Evolutionary conservation across 1,140 invertebrate genomes (phyloP).

Genomic region (Apis florea): DNA sequence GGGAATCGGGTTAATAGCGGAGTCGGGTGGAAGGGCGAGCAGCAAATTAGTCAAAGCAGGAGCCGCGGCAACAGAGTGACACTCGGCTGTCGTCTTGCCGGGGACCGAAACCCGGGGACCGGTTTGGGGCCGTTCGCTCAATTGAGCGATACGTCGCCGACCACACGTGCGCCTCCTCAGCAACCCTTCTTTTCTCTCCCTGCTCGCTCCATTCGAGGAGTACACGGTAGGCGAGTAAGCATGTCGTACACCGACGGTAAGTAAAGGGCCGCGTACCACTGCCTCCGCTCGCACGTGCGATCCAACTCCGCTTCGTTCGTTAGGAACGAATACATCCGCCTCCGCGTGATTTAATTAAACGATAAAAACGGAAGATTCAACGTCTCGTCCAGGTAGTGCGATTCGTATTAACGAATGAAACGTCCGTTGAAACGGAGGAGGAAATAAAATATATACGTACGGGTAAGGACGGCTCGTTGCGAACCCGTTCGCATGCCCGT

Average conservation of each 20-base stretch:
- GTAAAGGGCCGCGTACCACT: conserved; percentile 36
- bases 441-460: neutral
- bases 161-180: conserved; percentile 68
- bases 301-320: neutral
- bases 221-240: conserved; percentile 52
- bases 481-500: neutral
- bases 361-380: too few species aligned
- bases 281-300: neutral
- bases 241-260: conserved; percentile 49
- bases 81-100: conserved; percentile 64
- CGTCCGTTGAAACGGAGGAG: neutral
- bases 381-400: too few species aligned
- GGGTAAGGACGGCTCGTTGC: too few species aligned
- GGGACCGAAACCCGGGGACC: conserved; percentile 65
- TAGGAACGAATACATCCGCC: neutral
- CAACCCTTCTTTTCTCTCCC: conserved; percentile 53
- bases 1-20: conserved; percentile 24
- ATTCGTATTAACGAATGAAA: neutral
- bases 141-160: conserved; percentile 75
- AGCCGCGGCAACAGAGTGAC: conserved; percentile 62
- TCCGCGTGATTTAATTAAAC: neutral
- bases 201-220: conserved; percentile 16
- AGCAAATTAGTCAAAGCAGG: conserved; percentile 70
- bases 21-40: conserved; percentile 42
- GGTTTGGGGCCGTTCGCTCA: conserved; percentile 73